These are phyloP conservation scores for Odocoileus virginianus DNA, from an alignment of 2,113 vertebrate species.

Conservation along the genomic window DNA sequence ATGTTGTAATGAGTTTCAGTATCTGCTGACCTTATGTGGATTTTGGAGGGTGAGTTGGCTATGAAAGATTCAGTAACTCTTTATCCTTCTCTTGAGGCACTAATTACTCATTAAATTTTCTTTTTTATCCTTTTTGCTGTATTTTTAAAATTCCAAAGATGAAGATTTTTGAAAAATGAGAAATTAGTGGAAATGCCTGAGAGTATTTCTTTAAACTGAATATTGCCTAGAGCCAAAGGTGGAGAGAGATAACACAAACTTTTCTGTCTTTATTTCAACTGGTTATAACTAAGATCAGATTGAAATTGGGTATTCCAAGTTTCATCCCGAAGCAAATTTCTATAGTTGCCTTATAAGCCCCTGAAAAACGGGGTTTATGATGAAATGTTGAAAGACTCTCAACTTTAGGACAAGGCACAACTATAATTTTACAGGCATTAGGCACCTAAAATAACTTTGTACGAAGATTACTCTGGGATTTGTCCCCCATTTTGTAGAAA, in stretches of 20 bases:
- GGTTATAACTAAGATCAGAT: conserved; percentile 44
- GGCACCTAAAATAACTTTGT: conserved; percentile 79
- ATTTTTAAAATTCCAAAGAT: conserved; percentile 47
- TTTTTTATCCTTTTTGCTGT: conserved; percentile 53
- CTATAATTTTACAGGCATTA: conserved; percentile 80
- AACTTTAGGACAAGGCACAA: conserved; percentile 76
- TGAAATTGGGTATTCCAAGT: conserved; percentile 49
- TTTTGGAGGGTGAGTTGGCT: conserved; percentile 40
- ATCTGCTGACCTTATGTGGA: conserved; percentile 60
- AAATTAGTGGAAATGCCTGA: neutral
- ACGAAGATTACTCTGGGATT: conserved; percentile 80
- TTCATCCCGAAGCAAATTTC: conserved; percentile 70
- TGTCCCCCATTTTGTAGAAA: conserved; percentile 76
- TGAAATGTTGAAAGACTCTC: conserved; percentile 72
- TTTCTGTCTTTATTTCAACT: conserved; percentile 13
- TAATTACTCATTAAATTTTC: conserved; percentile 63
- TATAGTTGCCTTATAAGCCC: conserved; percentile 66
- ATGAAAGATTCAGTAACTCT: conserved; percentile 8
- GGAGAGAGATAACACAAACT: conserved; percentile 22
- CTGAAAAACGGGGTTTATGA: conserved; percentile 74
- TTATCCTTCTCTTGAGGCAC: conserved; percentile 49
- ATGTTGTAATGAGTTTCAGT: conserved; percentile 51
- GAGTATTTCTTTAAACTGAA: conserved; percentile 48
- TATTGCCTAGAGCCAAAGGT: conserved; percentile 4
- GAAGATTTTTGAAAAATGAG: conserved; percentile 45